Evolutionary conservation across 2,888 invertebrate genomes (phyloP).

Genomic region (Lasioglossum lativentre): DNA sequence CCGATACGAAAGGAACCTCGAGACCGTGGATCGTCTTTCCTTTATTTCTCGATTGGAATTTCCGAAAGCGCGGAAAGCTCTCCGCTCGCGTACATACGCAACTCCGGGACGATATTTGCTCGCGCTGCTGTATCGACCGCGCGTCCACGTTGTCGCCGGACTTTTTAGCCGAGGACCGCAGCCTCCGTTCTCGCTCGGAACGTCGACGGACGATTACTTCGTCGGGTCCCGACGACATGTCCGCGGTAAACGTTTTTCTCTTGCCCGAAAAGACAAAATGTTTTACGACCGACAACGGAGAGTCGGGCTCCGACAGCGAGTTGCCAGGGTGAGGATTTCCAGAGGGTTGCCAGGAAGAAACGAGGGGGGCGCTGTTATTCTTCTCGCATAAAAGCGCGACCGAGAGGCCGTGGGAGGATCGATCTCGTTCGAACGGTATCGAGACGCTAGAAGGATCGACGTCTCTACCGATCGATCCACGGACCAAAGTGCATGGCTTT

Average conservation of each 20-base stretch:
- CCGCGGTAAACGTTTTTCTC: constrained; percentile 27
- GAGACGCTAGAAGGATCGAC: too few relatives aligned
- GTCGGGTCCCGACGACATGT: background rate
- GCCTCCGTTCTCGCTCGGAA: background rate
- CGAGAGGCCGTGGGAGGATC: too few relatives aligned
- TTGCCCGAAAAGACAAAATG: constrained; percentile 5
- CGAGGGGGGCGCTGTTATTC: background rate
- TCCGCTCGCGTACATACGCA: background rate
- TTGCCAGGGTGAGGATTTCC: background rate
- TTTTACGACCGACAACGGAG: constrained; percentile 13
- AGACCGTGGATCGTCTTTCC: background rate
- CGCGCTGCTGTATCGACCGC: background rate
- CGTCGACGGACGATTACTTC: constrained; percentile 3
- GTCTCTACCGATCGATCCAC: too few relatives aligned
- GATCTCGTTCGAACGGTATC: too few relatives aligned
- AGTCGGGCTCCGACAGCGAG: background rate
- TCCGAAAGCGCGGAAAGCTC: background rate
- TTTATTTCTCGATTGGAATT: background rate
- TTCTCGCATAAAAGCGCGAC: background rate
- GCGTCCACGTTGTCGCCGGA: background rate
- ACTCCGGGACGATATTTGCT: background rate
- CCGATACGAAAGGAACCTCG: too few relatives aligned
- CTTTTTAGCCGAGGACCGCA: background rate
- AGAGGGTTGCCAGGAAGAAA: background rate
- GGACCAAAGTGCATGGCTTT: background rate